phyloP scores from a whole-genome alignment of 2,113 vertebrate genomes.

The Motacilla tschutschensis region DNA sequence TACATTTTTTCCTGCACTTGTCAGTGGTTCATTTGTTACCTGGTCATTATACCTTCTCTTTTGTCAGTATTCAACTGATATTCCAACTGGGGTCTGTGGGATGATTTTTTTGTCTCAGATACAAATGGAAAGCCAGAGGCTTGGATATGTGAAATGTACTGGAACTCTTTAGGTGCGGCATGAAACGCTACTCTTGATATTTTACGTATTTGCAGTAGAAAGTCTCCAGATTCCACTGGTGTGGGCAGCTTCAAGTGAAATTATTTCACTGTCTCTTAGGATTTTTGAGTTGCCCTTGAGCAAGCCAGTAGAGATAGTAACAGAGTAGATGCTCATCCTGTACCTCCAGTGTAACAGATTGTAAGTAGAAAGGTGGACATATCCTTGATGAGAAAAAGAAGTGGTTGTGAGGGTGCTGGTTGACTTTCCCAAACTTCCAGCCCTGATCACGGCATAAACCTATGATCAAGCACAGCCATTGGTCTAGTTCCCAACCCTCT shows the following conservation, averaged over 20 bases:
- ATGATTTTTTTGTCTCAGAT: background rate
- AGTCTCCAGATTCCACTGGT: background rate
- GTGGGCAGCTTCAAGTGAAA: background rate
- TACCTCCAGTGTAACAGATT: background rate
- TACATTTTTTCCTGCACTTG: background rate
- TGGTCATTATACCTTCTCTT: background rate
- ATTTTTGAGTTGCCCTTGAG: background rate
- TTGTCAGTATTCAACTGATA: background rate
- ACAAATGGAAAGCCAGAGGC: background rate
- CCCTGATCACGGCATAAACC: fast-evolving
- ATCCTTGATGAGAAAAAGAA: background rate
- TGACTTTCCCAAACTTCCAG: background rate
- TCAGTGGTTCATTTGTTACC: background rate
- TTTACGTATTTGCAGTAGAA: background rate
- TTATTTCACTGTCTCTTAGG: background rate
- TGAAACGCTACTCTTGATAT: background rate
- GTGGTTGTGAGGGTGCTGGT: background rate
- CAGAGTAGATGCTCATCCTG: background rate
- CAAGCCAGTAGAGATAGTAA: background rate
- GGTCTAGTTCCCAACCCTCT: background rate
- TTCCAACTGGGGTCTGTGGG: background rate
- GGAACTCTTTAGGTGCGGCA: background rate
- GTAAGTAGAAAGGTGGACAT: background rate
- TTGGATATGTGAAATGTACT: background rate
- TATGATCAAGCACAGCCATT: background rate